Percentiles rank a stretch among this genome's conserved stretches.
These are phyloP conservation scores for Pediacus dermestoides DNA, from an alignment of 2,888 invertebrate genomes.

Conservation along the genomic window DNA sequence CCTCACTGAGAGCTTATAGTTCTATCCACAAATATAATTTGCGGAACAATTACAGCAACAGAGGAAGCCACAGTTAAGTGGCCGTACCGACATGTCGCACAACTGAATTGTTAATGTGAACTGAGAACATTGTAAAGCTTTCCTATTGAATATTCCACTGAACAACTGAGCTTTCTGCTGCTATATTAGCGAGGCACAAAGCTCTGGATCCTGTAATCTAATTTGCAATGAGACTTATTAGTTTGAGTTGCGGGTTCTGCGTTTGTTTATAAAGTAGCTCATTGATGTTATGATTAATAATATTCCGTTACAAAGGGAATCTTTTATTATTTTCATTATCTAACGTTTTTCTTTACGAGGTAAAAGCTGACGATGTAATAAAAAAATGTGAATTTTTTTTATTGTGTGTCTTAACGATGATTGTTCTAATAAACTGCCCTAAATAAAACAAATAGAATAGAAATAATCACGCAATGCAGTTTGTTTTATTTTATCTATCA, in stretches of 20 bases:
- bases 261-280: constrained; percentile 44
- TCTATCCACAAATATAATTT: constrained; percentile 50
- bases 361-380: too few species aligned
- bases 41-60: constrained; percentile 49
- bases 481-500: too few species aligned
- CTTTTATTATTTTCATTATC: constrained; percentile 20
- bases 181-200: constrained; percentile 49
- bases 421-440: too few species aligned
- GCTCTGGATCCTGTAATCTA: constrained; percentile 50
- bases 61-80: constrained; percentile 49
- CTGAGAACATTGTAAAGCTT: constrained; percentile 31
- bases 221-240: constrained; percentile 52
- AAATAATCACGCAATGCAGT: too few species aligned
- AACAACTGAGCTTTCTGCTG: constrained; percentile 45
- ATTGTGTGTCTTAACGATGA: too few species aligned
- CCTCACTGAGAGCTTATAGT: constrained; percentile 43
- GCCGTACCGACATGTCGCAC: constrained; percentile 39
- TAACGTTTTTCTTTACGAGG: too few species aligned
- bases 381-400: too few species aligned
- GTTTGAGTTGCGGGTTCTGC: constrained; percentile 45
- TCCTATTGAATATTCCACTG: constrained; percentile 28
- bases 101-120: constrained; percentile 26
- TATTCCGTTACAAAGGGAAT: constrained; percentile 27
- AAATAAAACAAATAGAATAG: too few species aligned
- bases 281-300: constrained; percentile 43